phyloP scores from a whole-genome alignment of 2,113 vertebrate species.

The Forbesichthys agassizii region DNA sequence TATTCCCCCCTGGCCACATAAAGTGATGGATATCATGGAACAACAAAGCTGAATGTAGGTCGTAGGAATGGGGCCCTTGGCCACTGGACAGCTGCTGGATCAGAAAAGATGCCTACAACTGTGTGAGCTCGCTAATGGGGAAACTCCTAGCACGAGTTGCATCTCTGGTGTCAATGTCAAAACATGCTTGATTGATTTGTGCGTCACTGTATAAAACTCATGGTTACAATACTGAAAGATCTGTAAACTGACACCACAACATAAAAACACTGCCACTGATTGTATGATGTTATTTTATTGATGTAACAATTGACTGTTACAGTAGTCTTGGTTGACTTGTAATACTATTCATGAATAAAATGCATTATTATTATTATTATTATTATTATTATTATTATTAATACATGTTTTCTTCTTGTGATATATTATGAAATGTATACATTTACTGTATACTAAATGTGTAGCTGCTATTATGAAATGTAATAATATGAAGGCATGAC shows the following conservation, averaged over 20 bases:
- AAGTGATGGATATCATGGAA: constrained; percentile 54
- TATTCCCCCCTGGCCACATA: constrained; percentile 43
- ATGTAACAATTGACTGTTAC: too few relatives aligned
- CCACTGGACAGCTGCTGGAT: constrained; percentile 72
- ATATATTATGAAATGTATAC: too few relatives aligned
- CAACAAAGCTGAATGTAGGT: constrained; percentile 52
- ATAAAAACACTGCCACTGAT: not conserved
- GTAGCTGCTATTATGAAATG: too few relatives aligned
- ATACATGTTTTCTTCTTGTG: too few relatives aligned
- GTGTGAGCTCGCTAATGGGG: constrained; percentile 71
- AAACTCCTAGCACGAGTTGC: constrained; percentile 68
- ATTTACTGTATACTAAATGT: too few relatives aligned
- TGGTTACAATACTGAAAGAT: constrained; percentile 29
- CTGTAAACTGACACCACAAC: constrained; percentile 8
- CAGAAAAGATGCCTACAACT: constrained; percentile 60
- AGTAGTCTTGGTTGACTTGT: too few relatives aligned
- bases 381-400: too few relatives aligned
- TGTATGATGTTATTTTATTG: too few relatives aligned
- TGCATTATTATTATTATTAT: too few relatives aligned
- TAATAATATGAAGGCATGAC: not conserved
- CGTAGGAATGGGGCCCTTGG: constrained; percentile 57
- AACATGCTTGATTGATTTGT: constrained; percentile 62
- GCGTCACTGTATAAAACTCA: constrained; percentile 20
- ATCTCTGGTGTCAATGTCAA: constrained; percentile 64
- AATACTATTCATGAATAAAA: too few relatives aligned